Evolutionary conservation across 2,888 invertebrate genomes (phyloP), one percentile per base, ranked within the genome.

Genomic region (Anodontia alba): DNA sequence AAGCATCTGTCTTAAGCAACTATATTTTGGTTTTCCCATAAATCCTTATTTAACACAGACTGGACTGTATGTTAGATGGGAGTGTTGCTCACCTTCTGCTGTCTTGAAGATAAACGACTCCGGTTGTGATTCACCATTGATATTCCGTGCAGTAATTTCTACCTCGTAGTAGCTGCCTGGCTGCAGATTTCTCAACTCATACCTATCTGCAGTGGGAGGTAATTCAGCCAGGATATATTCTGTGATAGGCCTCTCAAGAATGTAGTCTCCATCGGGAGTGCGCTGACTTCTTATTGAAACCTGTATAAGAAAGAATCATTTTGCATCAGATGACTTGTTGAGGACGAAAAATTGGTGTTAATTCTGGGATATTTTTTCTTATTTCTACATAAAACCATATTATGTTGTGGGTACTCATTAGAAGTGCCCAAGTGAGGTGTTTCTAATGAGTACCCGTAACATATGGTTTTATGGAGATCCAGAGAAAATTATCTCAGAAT

Each of bases 151-250:
- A 36, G 69, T 75, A 3, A 89, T 73, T 42, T 86, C 81, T 12
- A 81, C 86, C 72, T 89, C 73, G 36, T 89, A 89, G 69, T 81
- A 83, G 46, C 74, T 79, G n/a, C 68, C 69, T 12, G 86, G 81
- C 23, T 79, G 69, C 20, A 89, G 76, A 29, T 51, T 51, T 12
- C 43, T 57, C 0, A 89, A 36, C 12, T 54, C 8, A 66, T 73
- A 80, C 42, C 99, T 99, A 94, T 99, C 99, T 0, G 97, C 97
- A 51, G 97, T 96, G 94, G 99, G 99, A 0, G 82, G 81, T 84
- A 95, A 95, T 70, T 91, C 87, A 26, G 81, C 78, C 10, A 54
- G 51, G 10, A 20, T 10, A 66, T 71, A 80, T 12, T 49, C 46
- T 12, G 54, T 23, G 23, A 82, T 29, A 5, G 73, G 29, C 3